phyloP scores from a whole-genome alignment of 2,113 vertebrate species.

The Cyprinodon brontotheroides region DNA sequence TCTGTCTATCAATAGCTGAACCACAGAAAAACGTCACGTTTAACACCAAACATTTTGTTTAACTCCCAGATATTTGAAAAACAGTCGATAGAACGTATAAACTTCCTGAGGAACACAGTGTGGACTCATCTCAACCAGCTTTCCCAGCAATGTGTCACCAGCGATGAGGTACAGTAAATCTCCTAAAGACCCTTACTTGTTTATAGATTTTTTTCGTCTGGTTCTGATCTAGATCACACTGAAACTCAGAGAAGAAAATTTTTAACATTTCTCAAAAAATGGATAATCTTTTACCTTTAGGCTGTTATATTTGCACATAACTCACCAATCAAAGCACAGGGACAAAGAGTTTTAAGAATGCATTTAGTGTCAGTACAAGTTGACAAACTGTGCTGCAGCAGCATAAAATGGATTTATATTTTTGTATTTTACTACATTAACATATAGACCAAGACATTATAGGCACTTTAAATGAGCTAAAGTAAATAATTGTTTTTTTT shows the following conservation, averaged over 20 bases:
- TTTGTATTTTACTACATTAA: not conserved
- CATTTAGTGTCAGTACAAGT: not conserved
- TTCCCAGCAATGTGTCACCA: conserved; percentile 90
- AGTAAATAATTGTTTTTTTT: no score
- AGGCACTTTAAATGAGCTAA: not conserved
- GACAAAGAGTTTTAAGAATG: not conserved
- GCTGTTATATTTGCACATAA: not conserved
- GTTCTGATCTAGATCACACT: not conserved
- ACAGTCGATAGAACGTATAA: conserved; percentile 89
- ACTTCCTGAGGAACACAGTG: conserved; percentile 85
- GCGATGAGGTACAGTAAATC: conserved; percentile 82
- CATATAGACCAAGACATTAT: not conserved
- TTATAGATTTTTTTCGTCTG: not conserved
- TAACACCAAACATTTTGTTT: not conserved
- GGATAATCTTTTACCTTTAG: no score
- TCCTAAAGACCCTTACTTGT: no score
- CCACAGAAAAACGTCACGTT: not conserved
- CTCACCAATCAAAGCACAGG: not conserved
- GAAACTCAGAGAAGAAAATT: not conserved
- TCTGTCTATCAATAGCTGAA: not conserved
- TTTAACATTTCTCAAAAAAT: not conserved
- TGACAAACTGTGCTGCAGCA: not conserved
- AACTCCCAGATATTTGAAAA: conserved; percentile 84
- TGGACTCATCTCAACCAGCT: conserved; percentile 94
- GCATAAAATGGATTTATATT: not conserved